These are phyloP conservation scores for Thyatira batis DNA, from an alignment of 2,888 invertebrate species.

Conservation along the genomic window DNA sequence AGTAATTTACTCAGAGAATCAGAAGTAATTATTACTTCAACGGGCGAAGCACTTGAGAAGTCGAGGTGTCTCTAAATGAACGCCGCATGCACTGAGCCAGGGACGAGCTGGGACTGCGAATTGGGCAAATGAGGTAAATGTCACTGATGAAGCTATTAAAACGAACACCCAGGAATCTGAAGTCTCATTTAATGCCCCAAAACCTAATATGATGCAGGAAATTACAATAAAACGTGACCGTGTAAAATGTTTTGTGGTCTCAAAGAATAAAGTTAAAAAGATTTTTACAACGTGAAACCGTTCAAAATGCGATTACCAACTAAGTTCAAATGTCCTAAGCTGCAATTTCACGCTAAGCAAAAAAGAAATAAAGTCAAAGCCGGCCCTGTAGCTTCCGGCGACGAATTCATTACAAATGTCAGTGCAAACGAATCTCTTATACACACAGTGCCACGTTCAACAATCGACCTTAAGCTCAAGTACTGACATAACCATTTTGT, in stretches of 20 bases:
- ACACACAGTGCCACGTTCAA: constrained; percentile 6
- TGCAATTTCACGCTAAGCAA: not conserved
- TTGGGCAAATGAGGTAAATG: constrained; percentile 10
- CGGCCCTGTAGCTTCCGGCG: constrained; percentile 26
- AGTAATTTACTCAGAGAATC: constrained; percentile 25
- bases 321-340: not conserved
- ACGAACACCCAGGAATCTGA: no score
- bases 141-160: not conserved
- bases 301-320: not conserved
- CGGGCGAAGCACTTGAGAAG: constrained; percentile 28
- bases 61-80: constrained; percentile 27
- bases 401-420: constrained; percentile 44
- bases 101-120: not conserved
- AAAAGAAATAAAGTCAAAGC: constrained; percentile 20
- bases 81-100: constrained; percentile 6
- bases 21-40: constrained; percentile 43
- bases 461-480: constrained; percentile 21
- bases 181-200: no score
- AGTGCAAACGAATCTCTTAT: constrained; percentile 23
- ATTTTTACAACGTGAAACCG: not conserved
- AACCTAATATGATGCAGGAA: no score
- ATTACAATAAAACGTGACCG: no score
- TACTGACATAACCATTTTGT: not conserved
- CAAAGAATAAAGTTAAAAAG: not conserved
- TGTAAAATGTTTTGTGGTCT: no score